Evolutionary conservation across 1,140 invertebrate genomes (phyloP).

Genomic region (Eriosoma lanigerum): DNA sequence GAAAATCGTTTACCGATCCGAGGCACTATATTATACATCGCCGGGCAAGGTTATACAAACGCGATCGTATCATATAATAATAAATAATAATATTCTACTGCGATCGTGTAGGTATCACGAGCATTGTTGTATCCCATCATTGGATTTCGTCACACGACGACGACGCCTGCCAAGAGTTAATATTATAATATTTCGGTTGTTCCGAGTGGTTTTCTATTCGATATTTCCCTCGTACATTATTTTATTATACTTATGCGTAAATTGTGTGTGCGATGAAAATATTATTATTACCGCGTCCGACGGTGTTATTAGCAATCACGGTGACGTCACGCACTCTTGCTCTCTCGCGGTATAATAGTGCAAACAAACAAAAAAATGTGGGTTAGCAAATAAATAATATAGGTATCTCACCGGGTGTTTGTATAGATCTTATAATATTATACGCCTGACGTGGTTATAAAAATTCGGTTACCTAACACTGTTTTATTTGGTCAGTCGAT

Average conservation of each 20-base stretch:
- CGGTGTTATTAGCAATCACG: too few relatives aligned
- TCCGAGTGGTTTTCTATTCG: not conserved
- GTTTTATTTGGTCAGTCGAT: too few relatives aligned
- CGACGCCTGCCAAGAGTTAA: not conserved
- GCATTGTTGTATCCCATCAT: not conserved
- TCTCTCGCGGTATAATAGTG: not conserved
- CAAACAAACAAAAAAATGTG: not conserved
- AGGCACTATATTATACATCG: not conserved
- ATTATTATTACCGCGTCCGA: too few relatives aligned
- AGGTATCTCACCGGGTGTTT: too few relatives aligned
- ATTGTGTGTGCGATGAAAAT: too few relatives aligned
- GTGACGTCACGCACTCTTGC: too few relatives aligned
- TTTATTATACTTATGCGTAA: not conserved
- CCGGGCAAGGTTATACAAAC: constrained; percentile 1
- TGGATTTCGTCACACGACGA: not conserved
- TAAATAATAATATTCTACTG: not conserved
- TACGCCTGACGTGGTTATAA: too few relatives aligned
- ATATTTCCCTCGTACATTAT: too few relatives aligned
- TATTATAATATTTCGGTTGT: not conserved
- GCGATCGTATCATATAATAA: not conserved
- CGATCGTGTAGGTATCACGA: not conserved
- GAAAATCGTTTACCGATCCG: not conserved
- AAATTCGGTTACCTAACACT: too few relatives aligned
- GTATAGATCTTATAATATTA: too few relatives aligned
- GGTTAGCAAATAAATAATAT: not conserved